phyloP scores from a whole-genome alignment of 2,888 invertebrate species.

The Brachyopa scutellaris region DNA sequence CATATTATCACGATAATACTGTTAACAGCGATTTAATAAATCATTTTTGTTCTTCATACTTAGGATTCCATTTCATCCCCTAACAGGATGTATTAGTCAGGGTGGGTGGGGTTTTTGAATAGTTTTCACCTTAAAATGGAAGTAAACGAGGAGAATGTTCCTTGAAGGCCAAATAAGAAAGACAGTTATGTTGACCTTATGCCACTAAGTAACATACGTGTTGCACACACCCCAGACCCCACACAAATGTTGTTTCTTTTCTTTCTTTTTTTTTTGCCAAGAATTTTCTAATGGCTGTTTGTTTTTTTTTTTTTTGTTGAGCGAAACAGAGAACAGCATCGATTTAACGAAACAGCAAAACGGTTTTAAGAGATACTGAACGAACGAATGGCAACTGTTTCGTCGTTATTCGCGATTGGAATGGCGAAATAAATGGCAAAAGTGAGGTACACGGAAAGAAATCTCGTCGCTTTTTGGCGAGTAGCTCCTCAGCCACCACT shows the following conservation, averaged over 20 bases:
- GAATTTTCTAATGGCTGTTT: constrained; percentile 66
- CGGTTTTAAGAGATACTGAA: constrained; percentile 46
- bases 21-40: constrained; percentile 17
- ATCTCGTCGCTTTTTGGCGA: no score
- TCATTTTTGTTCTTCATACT: no score
- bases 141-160: constrained; percentile 26
- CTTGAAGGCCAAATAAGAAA: constrained; percentile 43
- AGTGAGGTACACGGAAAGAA: constrained; percentile 59
- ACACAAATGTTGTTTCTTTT: constrained; percentile 30
- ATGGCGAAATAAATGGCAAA: constrained; percentile 27
- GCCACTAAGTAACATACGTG: no score
- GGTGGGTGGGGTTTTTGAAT: background rate
- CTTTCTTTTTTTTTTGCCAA: constrained; percentile 30
- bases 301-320: no score
- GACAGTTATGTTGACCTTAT: constrained; percentile 60
- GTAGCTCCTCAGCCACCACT: no score
- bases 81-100: background rate
- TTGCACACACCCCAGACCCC: constrained; percentile 58
- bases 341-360: constrained; percentile 52
- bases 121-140: background rate
- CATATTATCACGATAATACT: constrained; percentile 58
- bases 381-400: constrained; percentile 66
- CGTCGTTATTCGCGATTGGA: constrained; percentile 56
- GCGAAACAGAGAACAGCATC: constrained; percentile 32
- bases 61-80: constrained; percentile 13